Evolutionary conservation across 2,113 vertebrate species (phyloP).

Genomic region (Columbina picui): DNA sequence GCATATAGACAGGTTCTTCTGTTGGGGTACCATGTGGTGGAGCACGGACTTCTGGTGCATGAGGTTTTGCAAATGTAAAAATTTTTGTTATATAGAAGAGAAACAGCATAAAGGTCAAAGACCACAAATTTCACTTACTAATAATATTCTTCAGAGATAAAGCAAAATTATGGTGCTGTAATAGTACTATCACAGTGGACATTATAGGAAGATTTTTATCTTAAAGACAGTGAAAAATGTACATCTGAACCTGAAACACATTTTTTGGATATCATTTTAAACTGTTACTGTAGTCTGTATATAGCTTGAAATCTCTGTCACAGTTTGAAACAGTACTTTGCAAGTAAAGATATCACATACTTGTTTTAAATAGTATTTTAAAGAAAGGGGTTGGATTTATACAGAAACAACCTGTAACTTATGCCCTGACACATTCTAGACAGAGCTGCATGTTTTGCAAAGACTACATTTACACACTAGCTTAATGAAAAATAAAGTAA

Average conservation of each 20-base stretch:
- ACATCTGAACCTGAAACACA: background rate
- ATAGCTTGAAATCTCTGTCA: background rate
- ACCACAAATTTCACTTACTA: background rate
- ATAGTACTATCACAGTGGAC: background rate
- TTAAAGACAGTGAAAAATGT: background rate
- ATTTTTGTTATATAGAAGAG: background rate
- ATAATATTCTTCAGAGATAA: background rate
- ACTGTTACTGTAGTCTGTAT: background rate
- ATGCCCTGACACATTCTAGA: background rate
- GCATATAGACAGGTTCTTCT: rapidly evolving
- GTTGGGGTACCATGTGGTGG: background rate
- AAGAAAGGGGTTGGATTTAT: background rate
- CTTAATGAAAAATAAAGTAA: background rate
- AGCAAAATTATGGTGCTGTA: background rate
- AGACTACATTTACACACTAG: background rate
- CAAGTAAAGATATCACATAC: background rate
- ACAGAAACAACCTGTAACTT: background rate
- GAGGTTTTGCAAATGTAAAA: background rate
- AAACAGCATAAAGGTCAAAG: background rate
- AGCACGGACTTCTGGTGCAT: background rate
- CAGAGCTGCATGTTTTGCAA: background rate
- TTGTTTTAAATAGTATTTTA: background rate
- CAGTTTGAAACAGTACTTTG: background rate
- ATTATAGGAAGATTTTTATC: background rate
- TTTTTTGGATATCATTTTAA: background rate